phyloP scores from a whole-genome alignment of 2,113 vertebrate genomes.

The Percina caprodes region DNA sequence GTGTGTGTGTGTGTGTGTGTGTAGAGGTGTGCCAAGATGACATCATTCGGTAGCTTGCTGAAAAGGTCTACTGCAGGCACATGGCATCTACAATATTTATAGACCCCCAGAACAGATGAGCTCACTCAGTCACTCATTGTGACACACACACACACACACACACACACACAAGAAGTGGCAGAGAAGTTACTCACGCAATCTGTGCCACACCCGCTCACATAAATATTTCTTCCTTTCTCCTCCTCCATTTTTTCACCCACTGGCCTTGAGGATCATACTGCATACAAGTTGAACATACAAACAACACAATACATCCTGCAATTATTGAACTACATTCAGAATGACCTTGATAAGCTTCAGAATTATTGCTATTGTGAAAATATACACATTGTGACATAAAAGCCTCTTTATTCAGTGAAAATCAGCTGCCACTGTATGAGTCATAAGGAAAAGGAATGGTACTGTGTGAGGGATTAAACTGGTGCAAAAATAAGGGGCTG shows the following conservation, averaged over 20 bases:
- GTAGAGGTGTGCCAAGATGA: slow-evolving; percentile 74
- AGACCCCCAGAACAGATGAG: slow-evolving; percentile 79
- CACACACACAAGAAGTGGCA: slow-evolving; percentile 57
- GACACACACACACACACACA: slow-evolving; percentile 46
- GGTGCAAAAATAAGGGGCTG: slow-evolving; percentile 44
- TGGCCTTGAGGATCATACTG: slow-evolving; percentile 15
- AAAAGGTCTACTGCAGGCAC: slow-evolving; percentile 76
- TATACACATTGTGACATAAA: slow-evolving; percentile 19
- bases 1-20: slow-evolving; percentile 34
- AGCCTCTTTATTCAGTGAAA: slow-evolving; percentile 48
- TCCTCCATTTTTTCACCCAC: slow-evolving; percentile 22
- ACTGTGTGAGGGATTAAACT: slow-evolving; percentile 64
- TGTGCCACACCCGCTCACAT: slow-evolving; percentile 56
- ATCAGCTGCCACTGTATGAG: slow-evolving; percentile 59
- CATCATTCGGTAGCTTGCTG: slow-evolving; percentile 78
- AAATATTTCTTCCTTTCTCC: slow-evolving; percentile 47
- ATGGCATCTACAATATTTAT: slow-evolving; percentile 84
- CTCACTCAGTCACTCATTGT: slow-evolving; percentile 77
- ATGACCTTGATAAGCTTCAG: slow-evolving; percentile 1
- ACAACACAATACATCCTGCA: not conserved
- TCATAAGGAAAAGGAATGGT: slow-evolving; percentile 62
- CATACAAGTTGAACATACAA: not conserved
- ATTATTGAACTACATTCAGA: slow-evolving; percentile 20
- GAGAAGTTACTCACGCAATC: slow-evolving; percentile 74
- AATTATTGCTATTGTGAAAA: slow-evolving; percentile 29